These are phyloP conservation scores for Phyto melanocephala DNA, from an alignment of 2,888 invertebrate species.

Conservation along the genomic window DNA sequence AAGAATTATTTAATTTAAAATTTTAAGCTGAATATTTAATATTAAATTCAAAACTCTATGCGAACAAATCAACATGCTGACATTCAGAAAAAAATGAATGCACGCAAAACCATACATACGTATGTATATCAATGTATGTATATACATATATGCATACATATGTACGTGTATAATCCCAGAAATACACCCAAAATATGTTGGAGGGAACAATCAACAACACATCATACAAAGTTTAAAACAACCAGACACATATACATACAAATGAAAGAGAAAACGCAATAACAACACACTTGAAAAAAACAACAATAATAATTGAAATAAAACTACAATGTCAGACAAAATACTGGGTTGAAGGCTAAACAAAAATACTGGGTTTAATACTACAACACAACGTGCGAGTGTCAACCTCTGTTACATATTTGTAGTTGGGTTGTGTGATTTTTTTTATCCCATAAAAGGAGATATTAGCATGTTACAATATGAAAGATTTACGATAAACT, in stretches of 20 bases:
- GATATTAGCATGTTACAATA: neutral
- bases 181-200: slow-evolving; percentile 44
- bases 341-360: slow-evolving; percentile 36
- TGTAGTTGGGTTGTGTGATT: neutral
- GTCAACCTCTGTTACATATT: neutral
- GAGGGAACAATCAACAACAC: slow-evolving; percentile 7
- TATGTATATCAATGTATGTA: neutral
- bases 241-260: slow-evolving; percentile 56
- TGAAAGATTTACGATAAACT: neutral
- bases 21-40: slow-evolving; percentile 26
- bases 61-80: slow-evolving; percentile 19
- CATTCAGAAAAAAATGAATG: slow-evolving; percentile 24
- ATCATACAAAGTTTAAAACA: slow-evolving; percentile 25
- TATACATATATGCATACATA: neutral
- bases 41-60: slow-evolving; percentile 26
- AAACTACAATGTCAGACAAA: slow-evolving; percentile 59
- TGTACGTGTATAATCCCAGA: neutral
- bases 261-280: slow-evolving; percentile 63
- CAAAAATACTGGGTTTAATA: slow-evolving; percentile 28
- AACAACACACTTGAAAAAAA: slow-evolving; percentile 42
- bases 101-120: neutral
- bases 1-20: slow-evolving; percentile 36
- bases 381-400: slow-evolving; percentile 10
- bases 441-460: neutral
- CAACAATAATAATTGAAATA: slow-evolving; percentile 36